Base-by-base conservation (phyloP, 2,797 vertebrate genomes). In the Argyrosomus regius region DNA sequence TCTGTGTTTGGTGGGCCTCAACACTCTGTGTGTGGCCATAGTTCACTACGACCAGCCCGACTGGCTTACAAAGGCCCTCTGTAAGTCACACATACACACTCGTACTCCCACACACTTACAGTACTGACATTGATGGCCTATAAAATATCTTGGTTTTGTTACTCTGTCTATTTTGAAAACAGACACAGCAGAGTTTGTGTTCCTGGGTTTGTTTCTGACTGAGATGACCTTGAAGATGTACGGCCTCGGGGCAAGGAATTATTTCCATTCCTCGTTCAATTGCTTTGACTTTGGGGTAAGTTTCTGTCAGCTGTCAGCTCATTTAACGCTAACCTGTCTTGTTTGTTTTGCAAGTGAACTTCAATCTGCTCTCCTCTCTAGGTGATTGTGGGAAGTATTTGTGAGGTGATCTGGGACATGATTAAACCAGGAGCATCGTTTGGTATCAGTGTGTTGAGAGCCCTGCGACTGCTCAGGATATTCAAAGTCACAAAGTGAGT, bases 181-280 rank as follows among this genome's bases (percentile, higher is more conserved):
- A 94, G 93, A 94, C 81, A 78, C 86, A 1, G 95, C 98, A 1
- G 98, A 99, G 93, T 97, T 99, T 94, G 97, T 99, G 62, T 99
- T 99, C 88, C 95, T 99, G 92, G 97, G 97, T 69, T 94, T 99
- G 88, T 99, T 99, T 86, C 96, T 99, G 75, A 96, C 96, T 0
- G 98, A 99, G 95, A 99, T 99, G 98, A 94, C 95, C 20, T 53
- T 99, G 93, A 99, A 99, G 96, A 99, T 99, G 98, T 99, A 99
- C 0, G 98, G 98, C 61, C 93, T 99, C 43, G 98, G 98, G 53
- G 96, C 94, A 6, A 95, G 98, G 75, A 98, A 98, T 84, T 99
- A 99, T 86, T 99, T 99, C 91, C 97, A 99, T 84, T 99, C 98
- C 0, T 99, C 98, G 0, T 99, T 99, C 93, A 99, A 99, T 94